phyloP scores from a whole-genome alignment of 2,797 vertebrate species.

The Malacoctenus gilli region DNA sequence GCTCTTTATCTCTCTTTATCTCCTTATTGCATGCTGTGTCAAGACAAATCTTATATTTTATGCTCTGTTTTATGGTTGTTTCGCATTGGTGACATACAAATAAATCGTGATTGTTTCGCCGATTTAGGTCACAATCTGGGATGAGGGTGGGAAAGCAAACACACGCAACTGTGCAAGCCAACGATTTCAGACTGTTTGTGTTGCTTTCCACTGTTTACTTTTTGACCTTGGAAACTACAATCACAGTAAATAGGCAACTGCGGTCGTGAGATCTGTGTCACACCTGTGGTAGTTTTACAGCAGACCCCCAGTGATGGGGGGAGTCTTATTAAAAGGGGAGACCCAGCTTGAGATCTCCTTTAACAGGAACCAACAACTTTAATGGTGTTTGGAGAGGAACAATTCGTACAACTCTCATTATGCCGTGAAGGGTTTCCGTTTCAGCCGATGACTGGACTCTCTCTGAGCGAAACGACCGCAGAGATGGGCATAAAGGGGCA shows the following conservation, averaged over 20 bases:
- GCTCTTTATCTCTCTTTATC: no score
- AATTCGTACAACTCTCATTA: constrained; percentile 54
- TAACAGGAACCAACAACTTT: constrained; percentile 58
- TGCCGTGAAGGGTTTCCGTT: constrained; percentile 52
- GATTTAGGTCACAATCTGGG: neutral
- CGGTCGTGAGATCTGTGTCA: constrained; percentile 27
- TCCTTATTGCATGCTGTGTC: no score
- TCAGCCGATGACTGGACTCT: constrained; percentile 39
- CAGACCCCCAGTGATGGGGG: constrained; percentile 23
- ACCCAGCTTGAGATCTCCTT: constrained; percentile 47
- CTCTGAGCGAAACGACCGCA: constrained; percentile 6
- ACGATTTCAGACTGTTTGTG: neutral
- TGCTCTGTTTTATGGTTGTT: no score
- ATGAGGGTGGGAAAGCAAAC: neutral
- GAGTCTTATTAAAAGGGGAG: constrained; percentile 44
- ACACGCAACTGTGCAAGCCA: no score
- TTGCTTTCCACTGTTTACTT: neutral
- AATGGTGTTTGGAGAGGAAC: constrained; percentile 61
- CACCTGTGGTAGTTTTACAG: constrained; percentile 48
- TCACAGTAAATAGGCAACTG: neutral
- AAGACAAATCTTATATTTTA: no score
- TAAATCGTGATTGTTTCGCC: no score
- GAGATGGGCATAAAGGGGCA: constrained; percentile 1
- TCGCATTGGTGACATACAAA: no score
- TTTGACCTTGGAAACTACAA: neutral